These are phyloP conservation scores for Silurus meridionalis DNA, from an alignment of 2,113 vertebrate species.

Conservation along the genomic window DNA sequence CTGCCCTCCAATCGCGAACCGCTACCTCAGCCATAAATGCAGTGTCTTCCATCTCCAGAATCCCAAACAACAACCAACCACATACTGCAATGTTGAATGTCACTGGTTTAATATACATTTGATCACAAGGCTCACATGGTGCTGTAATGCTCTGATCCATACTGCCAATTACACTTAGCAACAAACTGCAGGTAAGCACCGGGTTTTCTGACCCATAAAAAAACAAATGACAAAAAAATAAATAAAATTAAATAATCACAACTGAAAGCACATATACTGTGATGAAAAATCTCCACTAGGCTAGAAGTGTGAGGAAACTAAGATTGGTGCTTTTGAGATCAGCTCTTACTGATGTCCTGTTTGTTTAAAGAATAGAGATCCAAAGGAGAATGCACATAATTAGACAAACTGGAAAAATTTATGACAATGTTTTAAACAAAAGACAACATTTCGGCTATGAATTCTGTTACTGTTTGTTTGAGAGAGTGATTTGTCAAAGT, in stretches of 20 bases:
- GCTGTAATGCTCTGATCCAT: background rate
- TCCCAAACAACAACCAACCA: background rate
- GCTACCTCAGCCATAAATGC: background rate
- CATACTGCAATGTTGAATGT: background rate
- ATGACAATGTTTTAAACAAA: background rate
- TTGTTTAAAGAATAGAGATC: no score
- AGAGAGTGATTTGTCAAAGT: background rate
- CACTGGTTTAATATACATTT: background rate
- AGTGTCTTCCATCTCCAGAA: conserved; percentile 1
- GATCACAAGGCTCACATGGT: background rate
- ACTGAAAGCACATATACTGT: background rate
- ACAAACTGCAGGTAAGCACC: background rate
- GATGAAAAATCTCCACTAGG: background rate
- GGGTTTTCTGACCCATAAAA: background rate
- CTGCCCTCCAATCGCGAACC: no score
- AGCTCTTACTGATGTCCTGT: background rate
- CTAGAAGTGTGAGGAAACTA: background rate
- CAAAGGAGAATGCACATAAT: background rate
- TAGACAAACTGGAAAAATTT: background rate
- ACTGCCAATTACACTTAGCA: background rate
- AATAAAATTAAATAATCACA: background rate
- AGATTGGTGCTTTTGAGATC: background rate
- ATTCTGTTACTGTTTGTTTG: background rate
- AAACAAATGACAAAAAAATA: background rate
- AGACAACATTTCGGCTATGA: background rate